phyloP scores from a whole-genome alignment of 2,888 invertebrate genomes.

The Bembecia ichneumoniformis region DNA sequence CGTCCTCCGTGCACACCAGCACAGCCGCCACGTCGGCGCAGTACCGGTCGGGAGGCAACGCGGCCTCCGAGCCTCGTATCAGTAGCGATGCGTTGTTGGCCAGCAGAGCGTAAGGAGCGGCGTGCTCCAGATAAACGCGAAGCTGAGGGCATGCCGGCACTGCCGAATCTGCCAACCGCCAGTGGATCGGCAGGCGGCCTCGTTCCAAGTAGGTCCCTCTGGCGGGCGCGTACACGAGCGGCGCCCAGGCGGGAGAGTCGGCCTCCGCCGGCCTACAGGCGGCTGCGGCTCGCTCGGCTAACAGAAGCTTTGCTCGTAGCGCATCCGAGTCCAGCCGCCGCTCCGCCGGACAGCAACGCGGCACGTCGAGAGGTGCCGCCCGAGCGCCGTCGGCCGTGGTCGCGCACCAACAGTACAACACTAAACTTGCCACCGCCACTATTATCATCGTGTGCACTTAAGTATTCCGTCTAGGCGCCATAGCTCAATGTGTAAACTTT shows the following conservation, averaged over 20 bases:
- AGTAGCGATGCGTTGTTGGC: conserved; percentile 77
- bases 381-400: conserved; percentile 17
- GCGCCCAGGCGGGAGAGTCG: conserved; percentile 59
- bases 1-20: conserved; percentile 72
- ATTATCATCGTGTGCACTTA: conserved; percentile 19
- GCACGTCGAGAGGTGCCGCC: conserved; percentile 37
- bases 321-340: conserved; percentile 49
- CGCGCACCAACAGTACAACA: conserved; percentile 12
- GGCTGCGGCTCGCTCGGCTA: conserved; percentile 11
- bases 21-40: conserved; percentile 79
- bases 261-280: conserved; percentile 24
- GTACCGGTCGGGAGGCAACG: conserved; percentile 72
- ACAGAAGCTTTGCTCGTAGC: conserved; percentile 17
- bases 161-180: conserved; percentile 50
- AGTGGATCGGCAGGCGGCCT: conserved; percentile 58
- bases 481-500: not conserved
- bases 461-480: conserved; percentile 18
- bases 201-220: conserved; percentile 43
- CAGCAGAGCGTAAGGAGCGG: conserved; percentile 66
- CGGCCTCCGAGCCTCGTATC: conserved; percentile 51
- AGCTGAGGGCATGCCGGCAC: conserved; percentile 41
- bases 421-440: conserved; percentile 15
- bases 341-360: conserved; percentile 70
- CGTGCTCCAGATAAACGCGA: conserved; percentile 46
- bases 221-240: conserved; percentile 71